Base-by-base conservation (phyloP, 2,797 vertebrate genomes). In the Megalops cyprinoides region DNA sequence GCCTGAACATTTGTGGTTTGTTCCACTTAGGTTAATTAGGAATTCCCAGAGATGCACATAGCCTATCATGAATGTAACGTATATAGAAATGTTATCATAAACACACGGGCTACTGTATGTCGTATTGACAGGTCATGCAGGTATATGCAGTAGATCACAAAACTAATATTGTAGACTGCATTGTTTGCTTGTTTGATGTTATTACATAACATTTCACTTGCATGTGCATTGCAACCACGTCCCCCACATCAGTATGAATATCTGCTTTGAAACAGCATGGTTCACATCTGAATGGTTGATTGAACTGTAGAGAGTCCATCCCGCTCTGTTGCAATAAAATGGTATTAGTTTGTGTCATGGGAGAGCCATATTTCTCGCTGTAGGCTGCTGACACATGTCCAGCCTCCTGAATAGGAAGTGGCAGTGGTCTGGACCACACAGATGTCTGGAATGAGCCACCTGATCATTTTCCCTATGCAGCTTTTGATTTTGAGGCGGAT, bases 381-480 rank as follows among this genome's bases (percentile, higher is more conserved):
- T 39, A 65, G 4, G 18, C 44, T 48, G 58, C 44, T 31, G 73
- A 76, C 76, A 76, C 76, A 79, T 81, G 81, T 79, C 15, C 76
- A 73, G 79, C 87, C 49, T 83, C n/a, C 79, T 82, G 67, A n/a
- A 74, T 49, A 78, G 84, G 78, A 80, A 77, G 34, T 81, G 62
- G 31, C 81, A 84, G 82, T 79, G 83, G 83, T 86, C 25, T 62
- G 79, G 67, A 75, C 77, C 77, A 88, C 82, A 87, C 20, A 65
- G 86, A 85, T 84, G 86, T 87, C 85, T 84, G 83, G 81, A 85
- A 86, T 42, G 62, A 77, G 84, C 77, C 80, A 87, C 83, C 76
- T 82, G 82, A 91, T 88, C 86, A 1, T 73, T 75, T 80, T 85
- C 84, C 79, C 20, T 60, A 62, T 74, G 42, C 78, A 51, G 25